Evolutionary conservation across 2,888 invertebrate species (phyloP).

Genomic region (Oscheius myriophilus): DNA sequence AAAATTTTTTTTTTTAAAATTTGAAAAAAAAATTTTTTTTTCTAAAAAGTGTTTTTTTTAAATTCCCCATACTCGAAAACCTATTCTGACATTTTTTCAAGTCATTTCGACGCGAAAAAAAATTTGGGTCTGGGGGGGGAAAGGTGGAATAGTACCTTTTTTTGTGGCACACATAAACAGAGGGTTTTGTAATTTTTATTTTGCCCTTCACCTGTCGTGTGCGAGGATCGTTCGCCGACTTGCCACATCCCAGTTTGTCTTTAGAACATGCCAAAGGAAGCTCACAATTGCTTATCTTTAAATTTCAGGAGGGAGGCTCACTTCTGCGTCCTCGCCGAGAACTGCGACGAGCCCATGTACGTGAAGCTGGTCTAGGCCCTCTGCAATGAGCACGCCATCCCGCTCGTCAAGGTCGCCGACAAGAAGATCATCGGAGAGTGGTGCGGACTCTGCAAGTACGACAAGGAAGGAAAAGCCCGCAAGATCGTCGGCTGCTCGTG

Average conservation of each 20-base stretch:
- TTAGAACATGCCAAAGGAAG: constrained; percentile 30
- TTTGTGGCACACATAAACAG: constrained; percentile 29
- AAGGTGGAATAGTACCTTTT: too few relatives aligned
- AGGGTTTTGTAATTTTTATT: constrained; percentile 13
- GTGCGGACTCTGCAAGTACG: constrained; percentile 99
- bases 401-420: constrained; percentile 92
- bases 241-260: constrained; percentile 46
- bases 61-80: too few relatives aligned
- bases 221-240: constrained; percentile 33
- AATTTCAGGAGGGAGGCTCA: constrained; percentile 87
- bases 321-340: constrained; percentile 94
- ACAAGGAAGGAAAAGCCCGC: constrained; percentile 97
- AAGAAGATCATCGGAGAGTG: constrained; percentile 99
- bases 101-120: too few relatives aligned
- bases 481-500: constrained; percentile 98
- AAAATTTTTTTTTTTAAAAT: too few relatives aligned
- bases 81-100: too few relatives aligned
- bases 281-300: constrained; percentile 1
- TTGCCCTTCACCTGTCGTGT: constrained; percentile 18
- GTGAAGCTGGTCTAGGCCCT: constrained; percentile 95
- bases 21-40: too few relatives aligned
- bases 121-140: too few relatives aligned
- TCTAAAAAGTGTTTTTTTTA: too few relatives aligned
- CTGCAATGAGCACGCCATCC: constrained; percentile 97
- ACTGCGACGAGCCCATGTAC: constrained; percentile 97